These are phyloP conservation scores for Lepidotrigona ventralis DNA, from an alignment of 1,140 invertebrate genomes.

Conservation along the genomic window DNA sequence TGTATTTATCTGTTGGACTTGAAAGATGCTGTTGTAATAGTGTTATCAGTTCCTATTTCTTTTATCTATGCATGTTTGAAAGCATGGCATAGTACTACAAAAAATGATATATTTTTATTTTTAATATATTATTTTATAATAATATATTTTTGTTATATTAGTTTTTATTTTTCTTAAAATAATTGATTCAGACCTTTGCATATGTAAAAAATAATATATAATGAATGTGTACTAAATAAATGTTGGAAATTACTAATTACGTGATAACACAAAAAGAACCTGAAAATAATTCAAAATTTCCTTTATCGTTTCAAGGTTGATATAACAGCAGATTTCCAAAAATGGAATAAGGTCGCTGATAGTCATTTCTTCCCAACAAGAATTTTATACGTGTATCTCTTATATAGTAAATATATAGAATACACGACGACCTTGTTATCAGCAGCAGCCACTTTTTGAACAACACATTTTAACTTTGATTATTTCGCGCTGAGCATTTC, in stretches of 20 bases:
- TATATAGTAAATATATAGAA: slow-evolving; percentile 39
- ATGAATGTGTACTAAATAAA: not conserved
- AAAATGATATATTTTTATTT: no score
- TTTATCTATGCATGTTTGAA: not conserved
- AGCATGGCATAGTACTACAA: not conserved
- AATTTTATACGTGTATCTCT: not conserved
- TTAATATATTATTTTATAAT: no score
- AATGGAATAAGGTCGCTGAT: slow-evolving; percentile 11
- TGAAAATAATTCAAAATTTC: not conserved
- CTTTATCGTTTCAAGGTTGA: not conserved
- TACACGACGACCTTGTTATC: slow-evolving; percentile 66
- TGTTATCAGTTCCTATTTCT: not conserved
- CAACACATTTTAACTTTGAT: slow-evolving; percentile 53
- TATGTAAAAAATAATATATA: not conserved
- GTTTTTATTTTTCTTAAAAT: not conserved
- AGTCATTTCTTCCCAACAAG: not conserved
- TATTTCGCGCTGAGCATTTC: slow-evolving; percentile 7
- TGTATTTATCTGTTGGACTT: not conserved
- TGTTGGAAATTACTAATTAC: not conserved
- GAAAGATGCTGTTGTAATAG: not conserved
- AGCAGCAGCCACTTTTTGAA: slow-evolving; percentile 50
- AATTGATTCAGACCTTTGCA: not conserved
- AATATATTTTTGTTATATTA: not conserved
- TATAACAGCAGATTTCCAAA: not conserved
- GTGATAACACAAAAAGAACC: not conserved